These are phyloP conservation scores for Mechanitis mazaeus DNA, from an alignment of 2,888 invertebrate species.

Conservation along the genomic window DNA sequence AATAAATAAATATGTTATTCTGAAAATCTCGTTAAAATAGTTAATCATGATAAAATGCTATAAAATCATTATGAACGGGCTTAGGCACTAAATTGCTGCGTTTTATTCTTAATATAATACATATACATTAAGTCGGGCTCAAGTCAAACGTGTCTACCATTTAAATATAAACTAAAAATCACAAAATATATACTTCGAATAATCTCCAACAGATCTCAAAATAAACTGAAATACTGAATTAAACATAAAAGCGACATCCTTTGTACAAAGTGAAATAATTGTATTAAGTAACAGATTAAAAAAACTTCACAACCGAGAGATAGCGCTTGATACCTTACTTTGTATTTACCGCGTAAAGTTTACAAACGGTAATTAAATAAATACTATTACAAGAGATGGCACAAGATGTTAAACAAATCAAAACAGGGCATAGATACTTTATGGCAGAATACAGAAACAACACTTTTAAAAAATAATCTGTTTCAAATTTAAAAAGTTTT, in stretches of 20 bases:
- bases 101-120: slow-evolving; percentile 17
- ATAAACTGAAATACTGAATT: background rate
- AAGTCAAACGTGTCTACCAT: background rate
- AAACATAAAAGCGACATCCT: background rate
- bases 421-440: slow-evolving; percentile 5
- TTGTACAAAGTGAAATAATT: background rate
- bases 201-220: slow-evolving; percentile 9
- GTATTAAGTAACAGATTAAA: slow-evolving; percentile 19
- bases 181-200: background rate
- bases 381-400: slow-evolving; percentile 21
- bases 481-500: slow-evolving; percentile 4
- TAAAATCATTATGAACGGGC: slow-evolving; percentile 26
- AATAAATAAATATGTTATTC: slow-evolving; percentile 25
- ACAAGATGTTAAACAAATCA: slow-evolving; percentile 18
- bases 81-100: slow-evolving; percentile 29
- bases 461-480: slow-evolving; percentile 1
- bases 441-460: background rate
- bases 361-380: slow-evolving; percentile 19
- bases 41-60: slow-evolving; percentile 16
- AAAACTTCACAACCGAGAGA: slow-evolving; percentile 23
- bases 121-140: slow-evolving; percentile 11
- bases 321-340: slow-evolving; percentile 16
- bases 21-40: slow-evolving; percentile 19
- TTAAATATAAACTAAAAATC: background rate
- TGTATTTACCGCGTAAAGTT: slow-evolving; percentile 12